Evolutionary conservation across 2,888 invertebrate genomes (phyloP).

Genomic region (Brachylomia viminalis): DNA sequence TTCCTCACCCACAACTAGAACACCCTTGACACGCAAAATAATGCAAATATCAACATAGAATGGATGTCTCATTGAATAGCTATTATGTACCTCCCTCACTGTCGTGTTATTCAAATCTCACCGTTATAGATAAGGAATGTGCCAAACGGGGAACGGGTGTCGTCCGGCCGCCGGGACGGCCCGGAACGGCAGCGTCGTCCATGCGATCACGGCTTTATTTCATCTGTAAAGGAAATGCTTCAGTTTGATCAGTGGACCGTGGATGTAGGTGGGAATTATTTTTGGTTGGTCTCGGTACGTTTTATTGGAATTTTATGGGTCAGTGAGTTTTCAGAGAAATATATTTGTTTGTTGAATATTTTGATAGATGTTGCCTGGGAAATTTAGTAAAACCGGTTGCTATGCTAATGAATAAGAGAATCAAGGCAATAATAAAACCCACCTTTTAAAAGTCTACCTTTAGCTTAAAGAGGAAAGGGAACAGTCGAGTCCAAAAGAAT

Average conservation of each 20-base stretch:
- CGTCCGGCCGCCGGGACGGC: constrained; percentile 74
- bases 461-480: not conserved
- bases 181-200: constrained; percentile 72
- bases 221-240: constrained; percentile 77
- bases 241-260: constrained; percentile 72
- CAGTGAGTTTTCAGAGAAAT: constrained; percentile 22
- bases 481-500: not conserved
- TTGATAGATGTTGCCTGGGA: not conserved
- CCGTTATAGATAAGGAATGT: constrained; percentile 76
- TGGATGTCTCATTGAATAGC: constrained; percentile 58
- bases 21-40: constrained; percentile 54
- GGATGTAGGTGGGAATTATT: constrained; percentile 51
- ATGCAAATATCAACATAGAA: constrained; percentile 50
- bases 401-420: not conserved
- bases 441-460: not conserved
- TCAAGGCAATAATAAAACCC: not conserved
- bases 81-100: constrained; percentile 70
- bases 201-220: constrained; percentile 78
- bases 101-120: constrained; percentile 72
- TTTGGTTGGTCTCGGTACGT: constrained; percentile 37
- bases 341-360: constrained; percentile 1
- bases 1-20: not conserved
- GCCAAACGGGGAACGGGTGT: constrained; percentile 74
- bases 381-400: not conserved
- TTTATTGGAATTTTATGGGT: constrained; percentile 33